Conservation (phyloP, 2,888 invertebrate species). For the Schizaphis graminum region DNA sequence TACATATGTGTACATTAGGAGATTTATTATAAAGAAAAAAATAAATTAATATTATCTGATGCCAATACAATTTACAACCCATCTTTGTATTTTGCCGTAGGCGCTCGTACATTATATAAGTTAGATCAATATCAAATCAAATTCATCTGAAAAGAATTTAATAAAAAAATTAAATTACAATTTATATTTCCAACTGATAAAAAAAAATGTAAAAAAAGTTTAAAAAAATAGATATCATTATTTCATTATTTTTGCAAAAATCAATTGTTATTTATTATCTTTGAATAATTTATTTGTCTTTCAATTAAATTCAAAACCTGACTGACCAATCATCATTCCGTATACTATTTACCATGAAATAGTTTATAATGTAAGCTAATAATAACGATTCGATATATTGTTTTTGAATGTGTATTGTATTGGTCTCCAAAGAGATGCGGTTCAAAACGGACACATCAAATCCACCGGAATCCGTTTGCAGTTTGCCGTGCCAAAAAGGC, state of each 20-base stretch:
- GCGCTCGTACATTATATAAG: background rate
- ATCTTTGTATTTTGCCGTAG: background rate
- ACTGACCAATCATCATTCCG: background rate
- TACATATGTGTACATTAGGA: background rate
- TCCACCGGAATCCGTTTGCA: conserved; percentile 91
- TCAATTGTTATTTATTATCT: background rate
- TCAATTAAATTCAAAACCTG: background rate
- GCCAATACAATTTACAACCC: background rate
- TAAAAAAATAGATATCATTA: background rate
- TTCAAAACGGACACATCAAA: conserved; percentile 84
- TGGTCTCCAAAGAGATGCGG: conserved; percentile 78
- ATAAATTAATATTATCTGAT: background rate
- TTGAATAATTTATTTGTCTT: background rate
- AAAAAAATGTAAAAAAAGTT: background rate
- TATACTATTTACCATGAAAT: background rate
- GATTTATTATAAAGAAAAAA: background rate
- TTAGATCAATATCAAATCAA: background rate
- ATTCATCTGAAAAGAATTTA: background rate
- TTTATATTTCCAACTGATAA: background rate
- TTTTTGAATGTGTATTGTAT: background rate
- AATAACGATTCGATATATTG: background rate
- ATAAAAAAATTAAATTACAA: background rate
- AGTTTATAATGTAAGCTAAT: background rate
- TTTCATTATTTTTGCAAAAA: background rate
- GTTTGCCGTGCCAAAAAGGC: conserved; percentile 87